These are phyloP conservation scores for Neotoma lepida DNA, from an alignment of 2,113 vertebrate genomes.

Conservation along the genomic window DNA sequence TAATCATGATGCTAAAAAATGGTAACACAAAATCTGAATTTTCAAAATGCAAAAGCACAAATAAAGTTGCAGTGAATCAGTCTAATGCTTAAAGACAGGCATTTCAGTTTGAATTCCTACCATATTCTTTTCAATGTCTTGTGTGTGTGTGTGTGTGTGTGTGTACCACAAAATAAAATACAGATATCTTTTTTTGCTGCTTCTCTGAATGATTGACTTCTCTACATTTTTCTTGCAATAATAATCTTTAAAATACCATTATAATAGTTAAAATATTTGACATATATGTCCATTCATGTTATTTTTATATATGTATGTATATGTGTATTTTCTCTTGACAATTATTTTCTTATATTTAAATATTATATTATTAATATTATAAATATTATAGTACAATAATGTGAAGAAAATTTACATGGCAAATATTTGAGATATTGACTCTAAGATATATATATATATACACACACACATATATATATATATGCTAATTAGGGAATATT, in stretches of 20 bases:
- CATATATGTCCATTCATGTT: not conserved
- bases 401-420: conserved; percentile 1
- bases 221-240: not conserved
- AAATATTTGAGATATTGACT: not conserved
- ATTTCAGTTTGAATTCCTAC: conserved; percentile 6
- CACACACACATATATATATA: not conserved
- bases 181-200: not conserved
- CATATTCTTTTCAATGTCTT: conserved; percentile 6
- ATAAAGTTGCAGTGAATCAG: conserved; percentile 17
- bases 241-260: not conserved
- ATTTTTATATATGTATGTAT: not conserved
- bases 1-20: conserved; percentile 16
- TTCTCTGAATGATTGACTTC: not conserved
- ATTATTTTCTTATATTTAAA: conserved; percentile 16
- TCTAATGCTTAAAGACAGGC: not conserved
- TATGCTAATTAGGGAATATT: not conserved
- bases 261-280: not conserved
- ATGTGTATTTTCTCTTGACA: not conserved
- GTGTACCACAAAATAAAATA: not conserved
- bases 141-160: not conserved
- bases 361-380: not conserved
- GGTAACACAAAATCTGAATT: conserved; percentile 21
- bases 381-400: conserved; percentile 48
- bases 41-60: conserved; percentile 35
- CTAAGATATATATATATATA: not conserved